A percentile compares a stretch with the other conserved stretches of the same genome.
Evolutionary conservation across 2,888 invertebrate genomes (phyloP).

Genomic region (Leptura quadrifasciata): DNA sequence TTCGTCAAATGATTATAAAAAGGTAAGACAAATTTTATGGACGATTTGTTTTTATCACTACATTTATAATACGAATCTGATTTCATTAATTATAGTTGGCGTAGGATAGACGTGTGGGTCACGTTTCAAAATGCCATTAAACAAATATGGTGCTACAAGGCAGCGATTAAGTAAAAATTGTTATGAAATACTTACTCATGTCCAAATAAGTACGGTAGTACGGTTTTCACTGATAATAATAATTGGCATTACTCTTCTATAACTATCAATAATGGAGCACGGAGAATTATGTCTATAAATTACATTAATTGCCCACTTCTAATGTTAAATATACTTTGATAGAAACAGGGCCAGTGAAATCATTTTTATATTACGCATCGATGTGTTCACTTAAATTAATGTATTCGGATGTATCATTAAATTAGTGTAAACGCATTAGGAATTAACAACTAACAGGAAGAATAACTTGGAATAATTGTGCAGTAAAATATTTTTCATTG

Average conservation of each 20-base stretch:
- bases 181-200: conserved; percentile 40
- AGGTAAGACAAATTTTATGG: neutral
- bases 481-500: too few relatives aligned
- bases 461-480: too few relatives aligned
- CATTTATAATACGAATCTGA: too few relatives aligned
- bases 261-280: neutral
- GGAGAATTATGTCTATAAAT: neutral
- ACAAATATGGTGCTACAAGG: conserved; percentile 50
- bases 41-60: too few relatives aligned
- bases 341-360: neutral
- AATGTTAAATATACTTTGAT: neutral
- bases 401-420: too few relatives aligned
- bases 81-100: neutral
- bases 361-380: neutral
- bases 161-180: conserved; percentile 42
- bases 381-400: neutral
- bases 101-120: conserved; percentile 49
- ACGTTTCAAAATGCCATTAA: conserved; percentile 54
- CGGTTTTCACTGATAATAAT: neutral
- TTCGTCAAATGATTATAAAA: neutral
- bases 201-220: neutral
- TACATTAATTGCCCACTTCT: neutral
- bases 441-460: too few relatives aligned
- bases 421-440: too few relatives aligned
- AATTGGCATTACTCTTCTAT: neutral